Evolutionary conservation across 1,140 invertebrate genomes (phyloP), one percentile per base, ranked within the genome.

Genomic region (Hylaeus volcanicus): DNA sequence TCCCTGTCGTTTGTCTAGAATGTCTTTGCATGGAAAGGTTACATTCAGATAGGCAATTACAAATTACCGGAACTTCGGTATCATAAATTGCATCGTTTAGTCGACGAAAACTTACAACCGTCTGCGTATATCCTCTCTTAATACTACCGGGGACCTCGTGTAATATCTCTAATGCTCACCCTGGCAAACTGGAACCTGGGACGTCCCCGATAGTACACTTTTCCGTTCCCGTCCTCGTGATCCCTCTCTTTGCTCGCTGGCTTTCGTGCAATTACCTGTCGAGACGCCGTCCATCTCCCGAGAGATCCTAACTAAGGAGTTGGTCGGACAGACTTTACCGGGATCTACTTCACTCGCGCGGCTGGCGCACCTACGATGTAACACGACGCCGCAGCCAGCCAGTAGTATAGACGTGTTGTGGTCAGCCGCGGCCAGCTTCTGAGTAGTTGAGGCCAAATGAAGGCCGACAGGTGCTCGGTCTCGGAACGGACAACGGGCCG

Each of bases 321-420:
- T 71, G 82, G 71, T 66, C 72, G 69, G 82, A 41, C 70, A 45
- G 81, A 78, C 66, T 77, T 51, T 43, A 60, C 69, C 41, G 64
- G 61, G 76, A 88, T 84, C 85, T 77, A 66, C 78, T 84, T 74
- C 60, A 79, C 82, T 87, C 64, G 55, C 78, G 83, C 61, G 64
- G 56, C 69, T 26, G 76, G 51, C 60, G n/a, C 58, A 80, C 72
- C 79, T 45, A 68, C 51, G 69, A 78, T 74, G 70, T 78, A 82
- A 75, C 64, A 82, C 12, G 48, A 53, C 39, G 61, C 39, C 53
- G 71, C 75, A 39, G 60, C 26, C 60, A 80, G 79, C 72, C 87
- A 89, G 90, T 92, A 73, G 91, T 90, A 89, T 82, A 91, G 88
- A 89, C 89, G 85, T 88, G 90, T 88, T 90, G 89, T 69, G 91